Evolutionary conservation across 2,888 invertebrate species (phyloP), one percentile per base, ranked within the genome.

Genomic region (Cylloceria caligata): DNA sequence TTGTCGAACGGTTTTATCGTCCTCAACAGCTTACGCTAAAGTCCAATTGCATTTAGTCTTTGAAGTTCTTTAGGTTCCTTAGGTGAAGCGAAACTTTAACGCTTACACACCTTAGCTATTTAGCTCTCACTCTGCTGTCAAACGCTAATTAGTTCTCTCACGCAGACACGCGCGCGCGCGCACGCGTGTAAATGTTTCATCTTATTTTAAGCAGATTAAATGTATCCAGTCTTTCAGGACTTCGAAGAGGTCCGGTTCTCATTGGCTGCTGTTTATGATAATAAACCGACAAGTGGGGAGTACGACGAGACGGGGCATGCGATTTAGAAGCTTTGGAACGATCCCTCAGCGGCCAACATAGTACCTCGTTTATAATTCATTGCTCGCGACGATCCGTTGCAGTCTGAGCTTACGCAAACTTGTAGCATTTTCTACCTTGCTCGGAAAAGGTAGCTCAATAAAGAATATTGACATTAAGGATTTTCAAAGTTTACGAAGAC

Each of bases 191-290:
- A n/a, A n/a, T n/a, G n/a, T n/a, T n/a, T n/a, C n/a, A n/a, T n/a
- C n/a, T n/a, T n/a, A n/a, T n/a, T n/a, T n/a, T 27, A 80, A 69
- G 80, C 52, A 16, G 68, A 74, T 79, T 67, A 67, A 27, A 79
- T 45, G 57, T 57, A 57, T 72, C n/a, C 67, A 79, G 60, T 57
- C 47, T 65, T 57, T 60, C 39, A 27, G 49, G 6, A 16, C 60
- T 36, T 49, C 49, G 75, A 27, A 57, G 21, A 47, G 45, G 27
- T 52, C 19, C 57, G 30, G 5, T 4, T 57, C 55, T 47, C 34
- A 47, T 47, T 9, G 47, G 24, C 34, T 47, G 57, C n/a, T 52
- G 11, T 16, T 7, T 30, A 30, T 57, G 57, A 16, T 57, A 57
- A 57, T 57, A 57, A 21, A 30, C 6, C 60, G 21, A 19, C 19